These are phyloP conservation scores for Oostethus manadensis DNA, from an alignment of 2,113 vertebrate species.

Conservation along the genomic window DNA sequence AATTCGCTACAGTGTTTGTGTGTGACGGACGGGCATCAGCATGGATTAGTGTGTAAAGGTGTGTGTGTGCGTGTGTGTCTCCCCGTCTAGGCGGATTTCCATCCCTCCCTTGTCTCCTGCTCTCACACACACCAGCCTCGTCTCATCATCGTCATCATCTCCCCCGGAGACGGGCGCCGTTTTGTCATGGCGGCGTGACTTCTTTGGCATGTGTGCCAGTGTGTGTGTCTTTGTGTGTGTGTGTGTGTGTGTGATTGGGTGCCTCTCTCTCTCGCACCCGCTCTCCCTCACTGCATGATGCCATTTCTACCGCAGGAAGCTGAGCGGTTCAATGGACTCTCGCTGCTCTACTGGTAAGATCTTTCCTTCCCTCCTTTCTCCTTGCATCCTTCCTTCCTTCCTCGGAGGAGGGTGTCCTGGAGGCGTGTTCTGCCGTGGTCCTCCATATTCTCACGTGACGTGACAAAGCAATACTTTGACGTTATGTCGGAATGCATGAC, in stretches of 20 bases:
- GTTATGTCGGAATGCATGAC: too few species aligned
- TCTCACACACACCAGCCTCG: constrained; percentile 55
- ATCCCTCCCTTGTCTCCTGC: constrained; percentile 39
- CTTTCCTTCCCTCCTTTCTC: background rate
- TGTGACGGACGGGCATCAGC: constrained; percentile 53
- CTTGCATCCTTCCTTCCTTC: background rate
- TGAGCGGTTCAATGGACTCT: constrained; percentile 77
- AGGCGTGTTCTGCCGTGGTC: background rate
- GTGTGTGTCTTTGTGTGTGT: constrained; percentile 19
- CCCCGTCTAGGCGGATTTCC: constrained; percentile 59
- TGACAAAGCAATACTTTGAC: too few species aligned
- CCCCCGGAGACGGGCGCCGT: constrained; percentile 3
- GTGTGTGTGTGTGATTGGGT: constrained; percentile 5
- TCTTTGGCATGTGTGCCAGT: background rate
- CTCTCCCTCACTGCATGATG: constrained; percentile 58
- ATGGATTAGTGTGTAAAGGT: constrained; percentile 77
- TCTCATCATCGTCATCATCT: constrained; percentile 36
- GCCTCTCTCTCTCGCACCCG: constrained; percentile 11
- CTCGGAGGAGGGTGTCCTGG: background rate
- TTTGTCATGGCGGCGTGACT: constrained; percentile 14
- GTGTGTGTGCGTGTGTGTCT: constrained; percentile 62
- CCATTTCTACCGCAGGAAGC: constrained; percentile 74
- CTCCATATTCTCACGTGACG: background rate
- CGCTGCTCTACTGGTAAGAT: constrained; percentile 80
- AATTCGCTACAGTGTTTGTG: background rate